Evolutionary conservation across 2,888 invertebrate genomes (phyloP).

Genomic region (Clistopyga incitator): DNA sequence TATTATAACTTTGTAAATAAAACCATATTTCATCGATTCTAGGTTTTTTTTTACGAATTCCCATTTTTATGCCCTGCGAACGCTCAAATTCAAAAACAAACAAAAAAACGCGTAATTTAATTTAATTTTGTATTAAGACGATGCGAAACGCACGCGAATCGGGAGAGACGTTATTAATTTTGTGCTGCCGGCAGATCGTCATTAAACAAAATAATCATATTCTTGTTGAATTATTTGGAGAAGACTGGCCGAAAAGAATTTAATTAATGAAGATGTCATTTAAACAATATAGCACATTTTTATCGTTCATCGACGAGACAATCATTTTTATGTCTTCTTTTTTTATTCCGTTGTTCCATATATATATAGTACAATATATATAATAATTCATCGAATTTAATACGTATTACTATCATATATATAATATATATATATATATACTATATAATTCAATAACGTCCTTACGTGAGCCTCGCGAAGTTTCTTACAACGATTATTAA

Average conservation of each 20-base stretch:
- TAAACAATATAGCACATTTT: not conserved
- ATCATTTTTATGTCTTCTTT: slow-evolving; percentile 42
- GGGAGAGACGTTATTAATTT: too few relatives aligned
- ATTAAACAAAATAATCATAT: too few relatives aligned
- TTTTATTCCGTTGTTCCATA: slow-evolving; percentile 52
- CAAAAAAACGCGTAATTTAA: too few relatives aligned
- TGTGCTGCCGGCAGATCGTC: not conserved
- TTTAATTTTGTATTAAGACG: too few relatives aligned
- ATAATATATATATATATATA: slow-evolving; percentile 40
- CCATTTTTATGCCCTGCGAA: not conserved
- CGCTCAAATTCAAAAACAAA: not conserved
- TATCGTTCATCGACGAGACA: slow-evolving; percentile 38
- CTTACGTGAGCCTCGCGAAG: slow-evolving; percentile 59
- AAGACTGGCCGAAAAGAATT: too few relatives aligned
- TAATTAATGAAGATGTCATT: not conserved
- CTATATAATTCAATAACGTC: slow-evolving; percentile 62
- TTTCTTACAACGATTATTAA: slow-evolving; percentile 57
- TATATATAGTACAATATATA: slow-evolving; percentile 63
- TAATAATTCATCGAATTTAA: slow-evolving; percentile 68
- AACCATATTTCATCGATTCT: slow-evolving; percentile 34
- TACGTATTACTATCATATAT: slow-evolving; percentile 57
- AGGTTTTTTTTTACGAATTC: slow-evolving; percentile 10
- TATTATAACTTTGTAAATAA: slow-evolving; percentile 62
- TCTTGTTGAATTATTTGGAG: too few relatives aligned
- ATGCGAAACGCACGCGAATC: too few relatives aligned